Conservation (phyloP, 2,797 vertebrate genomes). For the Sitta carolinensis region DNA sequence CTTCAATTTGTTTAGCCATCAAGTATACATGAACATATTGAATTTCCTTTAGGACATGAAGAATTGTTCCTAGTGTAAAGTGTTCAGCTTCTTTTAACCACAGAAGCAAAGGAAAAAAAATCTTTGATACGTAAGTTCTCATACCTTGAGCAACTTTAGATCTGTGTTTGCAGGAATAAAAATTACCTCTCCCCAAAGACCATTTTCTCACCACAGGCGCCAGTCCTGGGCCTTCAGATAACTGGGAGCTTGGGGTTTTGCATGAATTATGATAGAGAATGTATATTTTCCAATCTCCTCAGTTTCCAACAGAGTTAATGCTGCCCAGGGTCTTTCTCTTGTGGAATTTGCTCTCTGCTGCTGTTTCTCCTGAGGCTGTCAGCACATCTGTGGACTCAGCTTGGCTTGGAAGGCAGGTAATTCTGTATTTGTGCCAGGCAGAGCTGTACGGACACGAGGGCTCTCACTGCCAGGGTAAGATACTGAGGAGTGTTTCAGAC, state of each 20-base stretch:
- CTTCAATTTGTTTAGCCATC: background rate
- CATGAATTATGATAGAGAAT: too few relatives aligned
- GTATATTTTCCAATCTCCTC: background rate
- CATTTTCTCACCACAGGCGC: background rate
- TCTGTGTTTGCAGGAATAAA: background rate
- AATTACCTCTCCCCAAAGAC: background rate
- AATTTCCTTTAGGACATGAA: background rate
- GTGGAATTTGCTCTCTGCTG: background rate
- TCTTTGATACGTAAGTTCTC: background rate
- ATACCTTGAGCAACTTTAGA: background rate
- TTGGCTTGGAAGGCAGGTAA: background rate
- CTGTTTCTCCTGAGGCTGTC: background rate
- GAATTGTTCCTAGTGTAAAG: background rate
- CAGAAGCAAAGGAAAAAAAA: rapidly evolving
- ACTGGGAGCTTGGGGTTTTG: background rate
- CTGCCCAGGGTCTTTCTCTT: background rate
- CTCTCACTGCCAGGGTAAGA: background rate
- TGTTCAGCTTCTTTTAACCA: background rate
- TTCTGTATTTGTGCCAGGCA: background rate
- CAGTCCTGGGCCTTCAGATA: background rate
- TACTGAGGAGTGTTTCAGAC: background rate
- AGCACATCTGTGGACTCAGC: background rate
- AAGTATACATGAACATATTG: background rate
- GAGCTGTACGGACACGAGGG: rapidly evolving
- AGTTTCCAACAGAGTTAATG: background rate